A percentile compares a stretch with the other conserved stretches of the same genome.
phyloP scores from a whole-genome alignment of 1,140 invertebrate genomes.

The Drosophila nasuta region DNA sequence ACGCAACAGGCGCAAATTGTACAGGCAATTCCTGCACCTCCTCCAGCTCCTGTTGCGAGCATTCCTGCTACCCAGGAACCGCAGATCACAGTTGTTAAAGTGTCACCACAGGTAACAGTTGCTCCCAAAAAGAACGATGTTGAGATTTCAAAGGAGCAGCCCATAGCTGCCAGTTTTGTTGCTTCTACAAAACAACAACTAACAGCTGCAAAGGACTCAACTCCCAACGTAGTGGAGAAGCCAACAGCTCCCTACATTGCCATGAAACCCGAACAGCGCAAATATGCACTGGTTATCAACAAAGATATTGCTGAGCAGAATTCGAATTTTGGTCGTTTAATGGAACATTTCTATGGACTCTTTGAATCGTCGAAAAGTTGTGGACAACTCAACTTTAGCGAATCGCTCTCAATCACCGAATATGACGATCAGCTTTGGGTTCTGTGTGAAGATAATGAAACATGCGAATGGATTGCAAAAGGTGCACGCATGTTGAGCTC shows the following conservation, averaged over 20 bases:
- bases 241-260: constrained; percentile 21
- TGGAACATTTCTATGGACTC: constrained; percentile 34
- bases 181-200: neutral
- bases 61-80: neutral
- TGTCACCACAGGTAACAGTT: neutral
- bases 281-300: constrained; percentile 36
- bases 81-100: neutral
- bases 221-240: neutral
- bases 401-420: constrained; percentile 15
- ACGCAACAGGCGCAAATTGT: neutral
- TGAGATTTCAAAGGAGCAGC: neutral
- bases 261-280: constrained; percentile 39
- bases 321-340: constrained; percentile 13
- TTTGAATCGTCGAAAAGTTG: constrained; percentile 10
- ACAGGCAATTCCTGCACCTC: neutral
- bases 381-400: constrained; percentile 31
- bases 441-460: constrained; percentile 42
- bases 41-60: neutral
- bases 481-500: constrained; percentile 1
- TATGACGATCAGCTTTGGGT: constrained; percentile 28
- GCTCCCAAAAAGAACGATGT: neutral
- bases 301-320: neutral
- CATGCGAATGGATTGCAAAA: constrained; percentile 42
- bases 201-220: neutral
- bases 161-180: constrained; percentile 5